These are phyloP conservation scores for Epizoanthus ramosus DNA, from an alignment of 92 coral and sea anemone genomes.

Conservation along the genomic window DNA sequence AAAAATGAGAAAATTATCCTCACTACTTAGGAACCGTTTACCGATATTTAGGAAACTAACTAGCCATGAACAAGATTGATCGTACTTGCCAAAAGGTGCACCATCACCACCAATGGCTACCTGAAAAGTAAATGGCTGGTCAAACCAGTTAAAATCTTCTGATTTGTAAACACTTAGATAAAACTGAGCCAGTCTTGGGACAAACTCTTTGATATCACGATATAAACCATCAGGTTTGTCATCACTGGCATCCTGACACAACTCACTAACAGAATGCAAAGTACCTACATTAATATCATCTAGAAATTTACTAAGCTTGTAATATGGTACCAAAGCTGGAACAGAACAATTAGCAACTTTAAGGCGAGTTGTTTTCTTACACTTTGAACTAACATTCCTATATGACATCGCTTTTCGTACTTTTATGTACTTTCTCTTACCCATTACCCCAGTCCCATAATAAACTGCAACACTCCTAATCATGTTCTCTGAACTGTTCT, in stretches of 20 bases:
- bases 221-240: conserved; percentile 50
- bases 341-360: conserved; percentile 49
- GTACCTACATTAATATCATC: conserved; percentile 30
- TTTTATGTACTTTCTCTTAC: conserved; percentile 62
- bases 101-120: conserved; percentile 60
- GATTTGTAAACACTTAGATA: conserved; percentile 57
- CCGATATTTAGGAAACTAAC: conserved; percentile 62
- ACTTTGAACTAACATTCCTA: conserved; percentile 32
- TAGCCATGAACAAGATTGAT: conserved; percentile 64
- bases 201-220: conserved; percentile 61
- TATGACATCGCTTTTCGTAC: conserved; percentile 47
- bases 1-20: conserved; percentile 48
- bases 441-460: conserved; percentile 64
- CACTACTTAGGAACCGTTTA: conserved; percentile 43
- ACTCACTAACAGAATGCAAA: conserved; percentile 47
- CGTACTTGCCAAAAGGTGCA: conserved; percentile 64
- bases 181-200: conserved; percentile 66
- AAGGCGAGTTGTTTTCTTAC: conserved; percentile 41
- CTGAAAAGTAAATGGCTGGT: conserved; percentile 46
- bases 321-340: conserved; percentile 52
- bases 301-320: conserved; percentile 51
- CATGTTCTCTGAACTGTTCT: conserved; percentile 61
- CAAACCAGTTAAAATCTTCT: conserved; percentile 74
- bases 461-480: conserved; percentile 59
- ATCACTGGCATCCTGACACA: conserved; percentile 50